These are phyloP conservation scores for Neolamprologus cancellatus DNA, from an alignment of 2,113 vertebrate genomes.

Conservation along the genomic window DNA sequence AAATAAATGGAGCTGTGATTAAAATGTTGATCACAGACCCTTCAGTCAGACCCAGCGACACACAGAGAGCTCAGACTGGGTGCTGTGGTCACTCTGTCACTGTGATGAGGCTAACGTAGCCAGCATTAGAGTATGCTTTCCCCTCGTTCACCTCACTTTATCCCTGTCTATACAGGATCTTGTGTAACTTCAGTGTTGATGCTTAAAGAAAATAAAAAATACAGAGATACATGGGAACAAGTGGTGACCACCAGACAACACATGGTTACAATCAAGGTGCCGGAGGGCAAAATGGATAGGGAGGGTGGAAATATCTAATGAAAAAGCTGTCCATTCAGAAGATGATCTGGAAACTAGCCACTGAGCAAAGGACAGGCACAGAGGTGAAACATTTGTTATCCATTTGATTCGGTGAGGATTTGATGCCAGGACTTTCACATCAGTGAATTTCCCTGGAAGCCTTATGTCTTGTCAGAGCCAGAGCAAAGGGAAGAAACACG, in stretches of 20 bases:
- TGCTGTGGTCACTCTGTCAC: background rate
- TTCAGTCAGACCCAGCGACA: background rate
- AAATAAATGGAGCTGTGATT: background rate
- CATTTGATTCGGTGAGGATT: constrained; percentile 38
- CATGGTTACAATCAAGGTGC: constrained; percentile 60
- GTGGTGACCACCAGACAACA: constrained; percentile 24
- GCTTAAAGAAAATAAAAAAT: constrained; percentile 40
- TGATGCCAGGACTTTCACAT: constrained; percentile 49
- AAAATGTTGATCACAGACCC: background rate
- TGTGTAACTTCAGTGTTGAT: constrained; percentile 30
- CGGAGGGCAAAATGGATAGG: constrained; percentile 4
- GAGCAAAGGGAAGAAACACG: constrained; percentile 3
- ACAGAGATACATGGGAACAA: background rate
- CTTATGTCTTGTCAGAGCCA: background rate
- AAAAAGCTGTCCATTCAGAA: constrained; percentile 39
- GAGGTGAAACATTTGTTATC: constrained; percentile 58
- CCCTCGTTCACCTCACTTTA: constrained; percentile 34
- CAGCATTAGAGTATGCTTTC: background rate
- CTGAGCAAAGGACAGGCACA: background rate
- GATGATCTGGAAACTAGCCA: constrained; percentile 7
- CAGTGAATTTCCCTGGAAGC: constrained; percentile 25
- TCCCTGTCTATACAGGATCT: constrained; percentile 6
- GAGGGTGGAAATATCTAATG: constrained; percentile 40
- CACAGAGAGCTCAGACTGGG: background rate
- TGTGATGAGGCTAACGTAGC: background rate